phyloP scores from a whole-genome alignment of 2,888 invertebrate genomes.

The Plusia festucae region DNA sequence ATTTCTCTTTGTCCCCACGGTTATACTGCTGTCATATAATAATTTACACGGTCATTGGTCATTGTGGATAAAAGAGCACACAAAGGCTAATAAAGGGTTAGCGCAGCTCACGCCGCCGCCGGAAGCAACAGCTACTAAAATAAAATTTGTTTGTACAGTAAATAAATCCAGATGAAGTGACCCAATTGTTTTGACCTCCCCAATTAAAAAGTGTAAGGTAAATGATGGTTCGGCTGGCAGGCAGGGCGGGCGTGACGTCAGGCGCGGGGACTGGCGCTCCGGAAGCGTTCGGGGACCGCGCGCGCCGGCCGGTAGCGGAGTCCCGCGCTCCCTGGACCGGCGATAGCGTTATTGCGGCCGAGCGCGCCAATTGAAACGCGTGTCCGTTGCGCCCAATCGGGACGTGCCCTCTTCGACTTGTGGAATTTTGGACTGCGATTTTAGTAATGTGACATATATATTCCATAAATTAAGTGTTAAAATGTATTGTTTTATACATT shows the following conservation, averaged over 20 bases:
- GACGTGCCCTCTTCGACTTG: slow-evolving; percentile 73
- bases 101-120: slow-evolving; percentile 59
- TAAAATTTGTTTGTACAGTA: slow-evolving; percentile 68
- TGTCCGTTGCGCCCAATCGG: slow-evolving; percentile 82
- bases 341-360: slow-evolving; percentile 81
- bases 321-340: slow-evolving; percentile 77
- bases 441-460: slow-evolving; percentile 64
- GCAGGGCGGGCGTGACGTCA: slow-evolving; percentile 74
- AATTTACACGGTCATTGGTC: slow-evolving; percentile 44
- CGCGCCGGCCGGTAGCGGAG: slow-evolving; percentile 76
- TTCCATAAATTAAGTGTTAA: slow-evolving; percentile 53
- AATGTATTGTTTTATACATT: slow-evolving; percentile 68
- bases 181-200: slow-evolving; percentile 87
- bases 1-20: slow-evolving; percentile 16
- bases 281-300: slow-evolving; percentile 77
- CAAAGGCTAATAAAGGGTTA: slow-evolving; percentile 48
- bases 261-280: slow-evolving; percentile 72
- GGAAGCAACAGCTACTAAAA: slow-evolving; percentile 64
- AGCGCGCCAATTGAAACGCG: slow-evolving; percentile 85
- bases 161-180: slow-evolving; percentile 79
- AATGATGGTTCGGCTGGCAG: slow-evolving; percentile 70
- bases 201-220: slow-evolving; percentile 88
- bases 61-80: slow-evolving; percentile 40
- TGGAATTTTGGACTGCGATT: slow-evolving; percentile 69
- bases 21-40: slow-evolving; percentile 24